Conservation (phyloP, 2,113 vertebrate genomes). For the Lepisosteus osseus region DNA sequence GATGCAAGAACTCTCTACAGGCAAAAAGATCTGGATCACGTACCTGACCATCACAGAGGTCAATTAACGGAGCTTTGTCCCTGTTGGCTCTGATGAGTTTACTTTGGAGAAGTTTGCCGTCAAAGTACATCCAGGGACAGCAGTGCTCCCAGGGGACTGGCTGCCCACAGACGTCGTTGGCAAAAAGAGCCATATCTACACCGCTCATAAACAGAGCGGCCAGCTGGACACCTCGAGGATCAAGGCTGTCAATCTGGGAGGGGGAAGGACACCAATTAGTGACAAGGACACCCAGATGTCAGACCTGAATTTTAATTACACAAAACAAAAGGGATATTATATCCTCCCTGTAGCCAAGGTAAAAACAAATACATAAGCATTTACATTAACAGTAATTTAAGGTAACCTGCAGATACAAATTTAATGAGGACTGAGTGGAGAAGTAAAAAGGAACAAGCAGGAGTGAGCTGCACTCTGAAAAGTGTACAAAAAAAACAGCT, state of each 20-base stretch:
- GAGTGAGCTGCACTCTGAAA: too few relatives aligned
- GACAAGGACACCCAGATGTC: constrained; percentile 29
- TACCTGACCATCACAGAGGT: constrained; percentile 99
- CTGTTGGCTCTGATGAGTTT: constrained; percentile 86
- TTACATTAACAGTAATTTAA: too few relatives aligned
- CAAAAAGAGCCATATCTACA: constrained; percentile 92
- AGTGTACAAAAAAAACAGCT: too few relatives aligned
- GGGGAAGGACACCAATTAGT: constrained; percentile 1
- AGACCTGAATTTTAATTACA: constrained; percentile 14
- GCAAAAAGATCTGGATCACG: not conserved
- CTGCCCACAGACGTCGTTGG: constrained; percentile 89
- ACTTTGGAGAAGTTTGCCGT: constrained; percentile 91
- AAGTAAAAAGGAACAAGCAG: too few relatives aligned
- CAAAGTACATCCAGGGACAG: constrained; percentile 97
- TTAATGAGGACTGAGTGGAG: too few relatives aligned
- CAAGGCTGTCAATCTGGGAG: constrained; percentile 88
- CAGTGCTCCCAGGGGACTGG: constrained; percentile 94
- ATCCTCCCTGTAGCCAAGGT: too few relatives aligned
- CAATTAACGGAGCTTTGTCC: constrained; percentile 91
- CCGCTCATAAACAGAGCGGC: constrained; percentile 94
- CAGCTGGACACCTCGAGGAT: constrained; percentile 88
- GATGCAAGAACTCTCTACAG: too few relatives aligned
- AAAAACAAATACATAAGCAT: too few relatives aligned
- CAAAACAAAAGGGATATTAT: too few relatives aligned
- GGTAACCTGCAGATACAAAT: too few relatives aligned